Evolutionary conservation across 2,888 invertebrate species (phyloP).

Genomic region (Aethes cnicana): DNA sequence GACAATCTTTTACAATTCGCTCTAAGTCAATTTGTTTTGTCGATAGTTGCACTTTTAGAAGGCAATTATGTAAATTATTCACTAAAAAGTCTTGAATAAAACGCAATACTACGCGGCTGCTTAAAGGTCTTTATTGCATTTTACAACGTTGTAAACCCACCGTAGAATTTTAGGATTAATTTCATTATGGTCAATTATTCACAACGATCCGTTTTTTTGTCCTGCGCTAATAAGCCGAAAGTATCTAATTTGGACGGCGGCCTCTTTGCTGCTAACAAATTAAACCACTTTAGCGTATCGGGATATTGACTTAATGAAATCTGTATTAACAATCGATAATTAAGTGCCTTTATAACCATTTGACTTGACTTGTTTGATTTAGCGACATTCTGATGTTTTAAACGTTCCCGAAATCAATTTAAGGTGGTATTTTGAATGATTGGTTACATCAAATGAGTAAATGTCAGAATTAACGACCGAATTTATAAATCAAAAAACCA

Average conservation of each 20-base stretch:
- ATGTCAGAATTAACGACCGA: constrained; percentile 40
- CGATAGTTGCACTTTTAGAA: background rate
- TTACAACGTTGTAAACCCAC: constrained; percentile 80
- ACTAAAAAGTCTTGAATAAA: constrained; percentile 38
- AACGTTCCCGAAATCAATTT: constrained; percentile 5
- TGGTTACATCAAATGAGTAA: background rate
- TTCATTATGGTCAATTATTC: constrained; percentile 82
- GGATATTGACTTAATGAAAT: constrained; percentile 65
- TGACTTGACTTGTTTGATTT: constrained; percentile 60
- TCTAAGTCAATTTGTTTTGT: background rate
- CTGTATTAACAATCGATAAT: constrained; percentile 80
- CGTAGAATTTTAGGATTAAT: constrained; percentile 81
- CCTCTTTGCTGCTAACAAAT: constrained; percentile 79
- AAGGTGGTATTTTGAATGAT: constrained; percentile 6
- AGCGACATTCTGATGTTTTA: constrained; percentile 32
- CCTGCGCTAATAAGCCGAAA: constrained; percentile 78
- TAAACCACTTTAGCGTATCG: constrained; percentile 81
- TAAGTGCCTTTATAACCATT: constrained; percentile 73
- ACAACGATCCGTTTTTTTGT: constrained; percentile 76
- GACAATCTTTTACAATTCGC: background rate
- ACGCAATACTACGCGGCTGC: constrained; percentile 67
- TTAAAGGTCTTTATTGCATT: constrained; percentile 78
- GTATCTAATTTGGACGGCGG: constrained; percentile 79
- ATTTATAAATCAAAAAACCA: constrained; percentile 62
- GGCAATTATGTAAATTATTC: constrained; percentile 7